Evolutionary conservation across 2,797 vertebrate genomes (phyloP).

Genomic region (Peromyscus nudipes): DNA sequence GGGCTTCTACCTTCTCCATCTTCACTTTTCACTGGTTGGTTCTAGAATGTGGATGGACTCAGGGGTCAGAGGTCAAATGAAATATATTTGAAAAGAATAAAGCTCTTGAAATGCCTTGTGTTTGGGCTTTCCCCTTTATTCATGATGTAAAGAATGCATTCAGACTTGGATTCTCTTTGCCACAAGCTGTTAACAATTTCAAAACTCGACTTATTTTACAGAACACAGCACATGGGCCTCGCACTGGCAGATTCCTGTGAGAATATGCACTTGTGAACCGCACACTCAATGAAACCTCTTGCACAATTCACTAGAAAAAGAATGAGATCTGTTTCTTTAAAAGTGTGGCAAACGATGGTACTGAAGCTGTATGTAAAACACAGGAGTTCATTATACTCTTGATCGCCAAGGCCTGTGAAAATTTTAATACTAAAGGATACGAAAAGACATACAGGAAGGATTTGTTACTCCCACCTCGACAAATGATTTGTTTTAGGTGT

Average conservation of each 20-base stretch:
- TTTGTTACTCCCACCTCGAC: not conserved
- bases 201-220: not conserved
- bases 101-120: not conserved
- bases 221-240: not conserved
- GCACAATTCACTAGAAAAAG: not conserved
- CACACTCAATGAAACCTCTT: not conserved
- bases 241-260: not conserved
- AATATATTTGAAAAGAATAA: constrained; percentile 5
- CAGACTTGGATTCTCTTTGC: constrained; percentile 48
- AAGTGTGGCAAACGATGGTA: not conserved
- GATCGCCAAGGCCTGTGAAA: not conserved
- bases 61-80: not conserved
- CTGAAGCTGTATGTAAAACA: not conserved
- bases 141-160: constrained; percentile 18
- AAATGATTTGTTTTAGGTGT: not conserved
- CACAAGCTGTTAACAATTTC: constrained; percentile 49
- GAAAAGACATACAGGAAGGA: constrained; percentile 36
- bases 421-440: constrained; percentile 47
- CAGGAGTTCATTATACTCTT: not conserved
- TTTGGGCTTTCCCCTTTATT: not conserved
- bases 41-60: not conserved
- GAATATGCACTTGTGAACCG: not conserved
- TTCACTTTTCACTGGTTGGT: not conserved
- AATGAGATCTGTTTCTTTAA: not conserved
- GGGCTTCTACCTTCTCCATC: not conserved